Evolutionary conservation across 2,113 vertebrate species (phyloP).

Genomic region (Mastomys coucha): DNA sequence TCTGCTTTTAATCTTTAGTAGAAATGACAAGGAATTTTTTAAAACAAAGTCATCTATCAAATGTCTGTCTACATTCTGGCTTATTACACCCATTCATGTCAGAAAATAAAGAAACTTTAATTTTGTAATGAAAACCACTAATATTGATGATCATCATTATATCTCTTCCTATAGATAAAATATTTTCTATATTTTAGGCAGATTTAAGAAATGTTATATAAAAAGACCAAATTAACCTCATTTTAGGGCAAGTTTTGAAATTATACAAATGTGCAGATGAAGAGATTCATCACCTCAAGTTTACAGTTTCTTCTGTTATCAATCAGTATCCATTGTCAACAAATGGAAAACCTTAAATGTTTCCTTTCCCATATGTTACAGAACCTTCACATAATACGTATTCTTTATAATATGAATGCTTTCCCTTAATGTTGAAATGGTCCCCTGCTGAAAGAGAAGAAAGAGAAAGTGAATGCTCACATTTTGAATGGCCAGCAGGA

Average conservation of each 20-base stretch:
- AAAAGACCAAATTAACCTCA: background rate
- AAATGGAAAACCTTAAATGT: background rate
- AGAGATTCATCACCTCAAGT: background rate
- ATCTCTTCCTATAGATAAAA: background rate
- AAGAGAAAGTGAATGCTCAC: background rate
- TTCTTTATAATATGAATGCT: no score
- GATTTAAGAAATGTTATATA: background rate
- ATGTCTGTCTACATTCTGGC: rapidly evolving
- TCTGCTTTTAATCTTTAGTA: background rate
- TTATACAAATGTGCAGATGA: background rate
- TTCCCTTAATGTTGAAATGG: background rate
- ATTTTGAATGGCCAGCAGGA: background rate
- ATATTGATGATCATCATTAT: background rate
- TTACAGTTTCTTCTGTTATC: background rate
- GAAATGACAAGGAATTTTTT: background rate
- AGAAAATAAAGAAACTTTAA: background rate
- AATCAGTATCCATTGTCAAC: no score
- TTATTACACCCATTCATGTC: background rate
- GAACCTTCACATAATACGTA: background rate
- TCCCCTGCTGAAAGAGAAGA: no score
- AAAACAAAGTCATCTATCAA: background rate
- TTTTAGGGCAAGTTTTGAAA: background rate
- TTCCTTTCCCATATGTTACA: background rate
- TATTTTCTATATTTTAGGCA: background rate
- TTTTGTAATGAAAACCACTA: background rate